A percentile compares a stretch with the other conserved stretches of the same genome.
Evolutionary conservation across 2,113 vertebrate species (phyloP).

Genomic region (Brachypteracias leptosomus): DNA sequence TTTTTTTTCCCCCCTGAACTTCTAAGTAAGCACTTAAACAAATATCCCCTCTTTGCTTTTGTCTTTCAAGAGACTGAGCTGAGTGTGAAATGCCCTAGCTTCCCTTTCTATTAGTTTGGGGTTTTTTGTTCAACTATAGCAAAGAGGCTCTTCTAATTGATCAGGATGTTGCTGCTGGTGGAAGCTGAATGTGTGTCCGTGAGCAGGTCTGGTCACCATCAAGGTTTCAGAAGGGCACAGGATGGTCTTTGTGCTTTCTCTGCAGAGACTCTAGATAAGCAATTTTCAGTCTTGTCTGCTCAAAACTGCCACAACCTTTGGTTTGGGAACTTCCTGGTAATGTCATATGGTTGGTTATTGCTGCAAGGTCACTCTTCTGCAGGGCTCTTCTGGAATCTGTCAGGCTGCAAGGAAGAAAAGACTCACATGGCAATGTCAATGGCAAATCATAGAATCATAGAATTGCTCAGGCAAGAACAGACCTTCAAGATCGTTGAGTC

Average conservation of each 20-base stretch:
- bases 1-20: background rate
- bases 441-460: no score
- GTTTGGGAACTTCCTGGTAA: background rate
- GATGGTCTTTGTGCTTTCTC: background rate
- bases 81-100: background rate
- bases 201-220: background rate
- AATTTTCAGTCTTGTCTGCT: background rate
- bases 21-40: background rate
- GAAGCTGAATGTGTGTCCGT: background rate
- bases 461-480: no score
- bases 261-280: background rate
- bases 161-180: background rate
- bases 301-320: background rate
- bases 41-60: background rate
- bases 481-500: no score
- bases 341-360: background rate
- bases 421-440: background rate
- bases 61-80: background rate
- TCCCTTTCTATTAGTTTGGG: background rate
- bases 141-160: background rate
- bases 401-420: background rate
- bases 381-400: background rate
- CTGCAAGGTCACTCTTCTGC: background rate
- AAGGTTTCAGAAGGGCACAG: background rate
- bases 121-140: background rate